Evolutionary conservation across 1,140 invertebrate species (phyloP), one percentile per base, ranked within the genome.

Genomic region (Cherax destructor): DNA sequence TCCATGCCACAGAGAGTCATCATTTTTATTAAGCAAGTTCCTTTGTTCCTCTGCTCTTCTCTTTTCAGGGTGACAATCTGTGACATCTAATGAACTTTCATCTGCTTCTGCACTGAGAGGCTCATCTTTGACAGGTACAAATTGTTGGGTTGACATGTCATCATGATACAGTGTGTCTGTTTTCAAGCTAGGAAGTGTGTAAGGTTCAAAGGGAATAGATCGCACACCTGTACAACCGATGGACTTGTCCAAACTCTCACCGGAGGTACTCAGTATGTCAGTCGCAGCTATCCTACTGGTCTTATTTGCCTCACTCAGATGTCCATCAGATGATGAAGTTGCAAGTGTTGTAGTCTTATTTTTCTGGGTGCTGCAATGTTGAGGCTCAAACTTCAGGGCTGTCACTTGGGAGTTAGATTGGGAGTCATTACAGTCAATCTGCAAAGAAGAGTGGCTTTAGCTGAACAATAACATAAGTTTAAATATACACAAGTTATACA

Each of bases 121-220:
- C 47, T 85, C 83, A 13, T 21, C n/a, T 85, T 85, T 85, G 13
- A 74, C 59, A 30, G 16, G 16, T 16, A n/a, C 30, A 24, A 50
- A 85, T n/a, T 65, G 18, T n/a, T 85, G 83, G 24, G 69, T 74
- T 69, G 30, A 50, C 16, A 76, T 49, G 0, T 85, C 83, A 50
- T 85, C 65, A 13, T 74, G 30, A 50, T 49, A 50, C 30, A n/a
- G 47, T 24, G 83, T 30, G 16, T 74, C 83, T 9, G 47, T 18
- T 16, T 74, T 85, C 49, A 85, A 50, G 49, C 83, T 85, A 18
- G 83, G 83, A n/a, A 85, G 83, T 4, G 83, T 85, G 65, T 74
- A 85, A n/a, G 83, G 83, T 50, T 52, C 83, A 74, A 85, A 85
- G n/a, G 83, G 83, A 18, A 85, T 50, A 4, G 83, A 85, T 69